phyloP scores from a whole-genome alignment of 2,888 invertebrate species.

The Limenitis camilla region DNA sequence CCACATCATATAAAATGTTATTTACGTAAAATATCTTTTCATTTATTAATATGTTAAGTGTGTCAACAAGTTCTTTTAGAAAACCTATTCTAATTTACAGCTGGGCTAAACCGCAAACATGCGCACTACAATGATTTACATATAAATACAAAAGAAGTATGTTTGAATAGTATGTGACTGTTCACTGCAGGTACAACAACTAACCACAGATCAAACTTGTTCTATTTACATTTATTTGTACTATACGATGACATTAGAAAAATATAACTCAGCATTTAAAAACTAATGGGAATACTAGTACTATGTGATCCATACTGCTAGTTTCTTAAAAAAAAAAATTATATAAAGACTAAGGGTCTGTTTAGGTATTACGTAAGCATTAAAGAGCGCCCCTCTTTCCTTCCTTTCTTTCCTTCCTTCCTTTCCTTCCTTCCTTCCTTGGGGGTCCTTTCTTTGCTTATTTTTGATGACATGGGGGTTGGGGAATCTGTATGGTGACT shows the following conservation, averaged over 20 bases:
- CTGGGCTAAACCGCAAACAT: background rate
- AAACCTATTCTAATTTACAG: conserved; percentile 1
- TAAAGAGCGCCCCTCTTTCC: too few species aligned
- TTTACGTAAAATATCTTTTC: background rate
- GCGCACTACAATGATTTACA: background rate
- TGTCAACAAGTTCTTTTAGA: background rate
- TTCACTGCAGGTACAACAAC: conserved; percentile 3
- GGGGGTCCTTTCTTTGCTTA: too few species aligned
- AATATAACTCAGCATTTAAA: too few species aligned
- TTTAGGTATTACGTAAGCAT: too few species aligned
- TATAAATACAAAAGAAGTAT: background rate
- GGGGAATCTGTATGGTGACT: too few species aligned
- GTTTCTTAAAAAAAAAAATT: too few species aligned
- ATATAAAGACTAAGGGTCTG: too few species aligned
- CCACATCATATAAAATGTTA: background rate
- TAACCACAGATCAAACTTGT: conserved; percentile 2
- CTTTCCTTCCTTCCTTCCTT: too few species aligned
- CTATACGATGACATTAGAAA: background rate
- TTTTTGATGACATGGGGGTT: too few species aligned
- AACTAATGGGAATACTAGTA: too few species aligned
- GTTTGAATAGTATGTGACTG: background rate
- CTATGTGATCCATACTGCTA: too few species aligned
- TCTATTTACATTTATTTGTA: conserved; percentile 1
- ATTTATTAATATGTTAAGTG: background rate
- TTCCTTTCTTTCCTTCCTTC: too few species aligned